Base-by-base conservation (phyloP, 2,113 vertebrate species). In the Macquaria australasica region DNA sequence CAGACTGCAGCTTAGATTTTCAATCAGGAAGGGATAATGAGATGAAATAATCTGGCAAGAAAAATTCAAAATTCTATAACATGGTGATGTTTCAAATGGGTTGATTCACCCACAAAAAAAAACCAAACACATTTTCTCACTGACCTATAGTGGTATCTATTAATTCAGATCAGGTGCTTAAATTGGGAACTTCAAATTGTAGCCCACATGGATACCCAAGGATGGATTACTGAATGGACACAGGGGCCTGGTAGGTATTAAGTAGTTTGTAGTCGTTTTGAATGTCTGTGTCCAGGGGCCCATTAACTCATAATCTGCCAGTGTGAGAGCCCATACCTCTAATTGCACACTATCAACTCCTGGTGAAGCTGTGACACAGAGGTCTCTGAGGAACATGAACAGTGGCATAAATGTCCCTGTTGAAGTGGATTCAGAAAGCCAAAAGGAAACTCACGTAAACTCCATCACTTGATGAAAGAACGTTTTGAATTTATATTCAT, bases 1-100 rank as follows among this genome's bases (percentile, higher is more conserved):
- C 76, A 55, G 63, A 28, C 28, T 21, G 20, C 4, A 14, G 63
- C 77, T 73, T 67, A 34, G 66, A 82, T 48, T 72, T 39, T 66
- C 41, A 68, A 21, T 72, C 34, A 78, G 9, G 12, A n/a, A 53
- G 8, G 6, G n/a, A 63, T 67, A 56, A 73, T 56, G 21, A 41
- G 37, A 50, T 34, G 18, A 64, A 58, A 78, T 59, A 14, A 62
- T 67, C 3, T 9, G 9, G 2, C 20, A 28, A 9, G 37, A 62
- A 45, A 16, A n/a, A 60, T 37, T 48, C 25, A 1, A 28, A 41
- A 67, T 59, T 31, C 51, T 3, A 5, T 66, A 45, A 41, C 23
- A n/a, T 43, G 31, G 41, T 56, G 58, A 37, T 75, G 10, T 70
- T 75, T 68, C 10, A 53, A 23, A 79, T 37, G 20, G 77, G 51